Evolutionary conservation across 2,113 vertebrate species (phyloP).

Genomic region (Cephalopterus ornatus): DNA sequence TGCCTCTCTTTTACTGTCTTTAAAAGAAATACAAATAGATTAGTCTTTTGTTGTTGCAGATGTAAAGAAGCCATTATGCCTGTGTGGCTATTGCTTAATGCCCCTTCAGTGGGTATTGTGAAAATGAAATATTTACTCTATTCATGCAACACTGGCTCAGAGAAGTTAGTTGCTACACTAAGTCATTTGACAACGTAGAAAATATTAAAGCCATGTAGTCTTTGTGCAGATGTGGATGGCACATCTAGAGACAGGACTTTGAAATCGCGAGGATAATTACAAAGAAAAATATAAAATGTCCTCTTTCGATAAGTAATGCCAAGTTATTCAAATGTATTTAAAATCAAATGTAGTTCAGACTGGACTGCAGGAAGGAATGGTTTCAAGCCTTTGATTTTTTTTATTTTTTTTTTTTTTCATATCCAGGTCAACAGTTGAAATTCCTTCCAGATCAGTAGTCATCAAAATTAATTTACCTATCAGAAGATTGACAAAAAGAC

Average conservation of each 20-base stretch:
- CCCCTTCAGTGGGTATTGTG: background rate
- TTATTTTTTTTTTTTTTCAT: background rate
- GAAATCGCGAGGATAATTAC: background rate
- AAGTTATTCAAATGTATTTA: conserved; percentile 58
- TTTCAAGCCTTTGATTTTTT: background rate
- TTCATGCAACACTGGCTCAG: background rate
- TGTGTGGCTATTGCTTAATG: background rate
- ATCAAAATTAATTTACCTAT: background rate
- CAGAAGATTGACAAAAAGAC: background rate
- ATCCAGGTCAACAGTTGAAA: background rate
- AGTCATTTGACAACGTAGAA: background rate
- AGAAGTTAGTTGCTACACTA: background rate
- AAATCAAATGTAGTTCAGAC: background rate
- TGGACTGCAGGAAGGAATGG: background rate
- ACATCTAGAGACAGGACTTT: background rate
- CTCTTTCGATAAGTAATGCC: background rate
- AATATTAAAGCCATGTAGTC: background rate
- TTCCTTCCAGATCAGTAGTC: background rate
- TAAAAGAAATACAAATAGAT: background rate
- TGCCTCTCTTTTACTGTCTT: background rate
- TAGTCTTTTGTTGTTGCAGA: background rate
- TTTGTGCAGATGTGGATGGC: background rate
- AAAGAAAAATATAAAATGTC: background rate
- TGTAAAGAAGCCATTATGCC: background rate
- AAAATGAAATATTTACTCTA: background rate